Conservation (phyloP, 1,140 invertebrate genomes). For the Drosophila gunungcola region DNA sequence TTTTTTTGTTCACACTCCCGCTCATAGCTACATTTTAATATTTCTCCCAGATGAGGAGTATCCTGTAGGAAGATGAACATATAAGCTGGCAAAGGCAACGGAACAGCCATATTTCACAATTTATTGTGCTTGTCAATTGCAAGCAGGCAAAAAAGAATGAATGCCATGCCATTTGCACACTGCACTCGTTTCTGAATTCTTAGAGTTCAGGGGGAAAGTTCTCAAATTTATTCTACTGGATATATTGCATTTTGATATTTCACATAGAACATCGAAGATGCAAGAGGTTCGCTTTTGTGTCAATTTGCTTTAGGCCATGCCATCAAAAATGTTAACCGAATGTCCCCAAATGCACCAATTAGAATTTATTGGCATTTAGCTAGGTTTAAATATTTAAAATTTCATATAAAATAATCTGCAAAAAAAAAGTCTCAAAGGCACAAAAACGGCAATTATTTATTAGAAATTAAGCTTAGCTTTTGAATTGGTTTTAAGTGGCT, state of each 20-base stretch:
- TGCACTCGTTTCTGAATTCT: constrained; percentile 15
- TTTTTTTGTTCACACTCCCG: constrained; percentile 36
- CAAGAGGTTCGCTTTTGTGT: constrained; percentile 19
- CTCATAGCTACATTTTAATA: constrained; percentile 50
- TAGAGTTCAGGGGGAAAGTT: constrained; percentile 22
- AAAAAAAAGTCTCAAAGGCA: no score
- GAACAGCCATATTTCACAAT: constrained; percentile 72
- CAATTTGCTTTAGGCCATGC: constrained; percentile 18
- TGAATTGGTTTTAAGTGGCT: no score
- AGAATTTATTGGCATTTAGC: no score
- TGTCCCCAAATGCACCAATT: neutral
- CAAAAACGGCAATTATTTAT: no score
- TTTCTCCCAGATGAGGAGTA: constrained; percentile 25
- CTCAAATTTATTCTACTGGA: constrained; percentile 69
- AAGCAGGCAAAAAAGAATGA: constrained; percentile 42
- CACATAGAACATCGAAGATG: constrained; percentile 9
- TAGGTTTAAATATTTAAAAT: no score
- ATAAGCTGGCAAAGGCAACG: constrained; percentile 30
- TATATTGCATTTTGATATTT: constrained; percentile 72
- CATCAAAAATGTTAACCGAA: neutral
- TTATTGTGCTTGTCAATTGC: constrained; percentile 81
- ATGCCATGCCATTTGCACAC: constrained; percentile 36
- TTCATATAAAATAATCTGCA: no score
- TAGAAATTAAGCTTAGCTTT: no score
- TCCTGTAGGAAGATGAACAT: neutral